Evolutionary conservation across 2,797 vertebrate species (phyloP).

Genomic region (Gorsachius magnificus): DNA sequence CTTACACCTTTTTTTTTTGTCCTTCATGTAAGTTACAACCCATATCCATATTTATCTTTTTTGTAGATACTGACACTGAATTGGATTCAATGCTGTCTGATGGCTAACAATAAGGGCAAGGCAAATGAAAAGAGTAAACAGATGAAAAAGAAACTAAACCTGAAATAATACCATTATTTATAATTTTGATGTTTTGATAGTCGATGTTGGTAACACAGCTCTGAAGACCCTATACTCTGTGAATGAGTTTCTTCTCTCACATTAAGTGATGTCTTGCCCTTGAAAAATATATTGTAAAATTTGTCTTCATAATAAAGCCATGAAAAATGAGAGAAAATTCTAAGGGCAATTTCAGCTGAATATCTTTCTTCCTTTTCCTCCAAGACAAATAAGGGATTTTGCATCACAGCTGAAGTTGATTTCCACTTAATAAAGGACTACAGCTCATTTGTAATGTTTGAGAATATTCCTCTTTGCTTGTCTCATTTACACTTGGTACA

Average conservation of each 20-base stretch:
- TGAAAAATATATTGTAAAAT: not conserved
- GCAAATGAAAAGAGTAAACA: not conserved
- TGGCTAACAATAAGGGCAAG: not conserved
- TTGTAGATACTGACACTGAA: not conserved
- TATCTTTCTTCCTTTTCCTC: not conserved
- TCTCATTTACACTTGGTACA: not conserved
- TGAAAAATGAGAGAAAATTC: not conserved
- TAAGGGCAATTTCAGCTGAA: not conserved
- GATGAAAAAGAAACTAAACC: rapidly evolving
- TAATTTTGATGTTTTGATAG: not conserved
- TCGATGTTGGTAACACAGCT: not conserved
- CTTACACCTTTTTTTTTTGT: not conserved
- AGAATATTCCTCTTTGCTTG: not conserved
- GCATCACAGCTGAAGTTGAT: not conserved
- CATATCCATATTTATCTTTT: not conserved
- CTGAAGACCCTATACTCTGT: not conserved
- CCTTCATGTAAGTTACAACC: not conserved
- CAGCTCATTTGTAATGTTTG: not conserved
- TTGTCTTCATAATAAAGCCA: not conserved
- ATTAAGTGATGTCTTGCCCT: not conserved
- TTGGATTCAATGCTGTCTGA: not conserved
- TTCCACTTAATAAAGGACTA: not conserved
- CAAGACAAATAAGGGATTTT: not conserved
- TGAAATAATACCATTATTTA: not conserved
- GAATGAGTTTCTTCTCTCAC: not conserved